phyloP scores from a whole-genome alignment of 2,888 invertebrate genomes.

The Torymus auratus region DNA sequence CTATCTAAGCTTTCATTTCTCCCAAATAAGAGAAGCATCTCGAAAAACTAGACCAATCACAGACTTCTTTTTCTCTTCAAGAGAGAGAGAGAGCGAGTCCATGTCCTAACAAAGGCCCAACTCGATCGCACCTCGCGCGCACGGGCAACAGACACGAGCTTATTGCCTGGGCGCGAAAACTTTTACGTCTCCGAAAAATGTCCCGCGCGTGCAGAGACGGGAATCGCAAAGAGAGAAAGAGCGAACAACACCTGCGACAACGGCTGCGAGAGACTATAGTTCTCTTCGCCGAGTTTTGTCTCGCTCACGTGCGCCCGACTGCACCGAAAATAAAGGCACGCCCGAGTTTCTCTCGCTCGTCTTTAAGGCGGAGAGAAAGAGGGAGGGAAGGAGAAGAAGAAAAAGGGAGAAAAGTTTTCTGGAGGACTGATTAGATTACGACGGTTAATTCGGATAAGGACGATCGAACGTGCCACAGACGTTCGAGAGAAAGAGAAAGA shows the following conservation, averaged over 20 bases:
- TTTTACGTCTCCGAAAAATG: slow-evolving; percentile 3
- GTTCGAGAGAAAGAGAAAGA: slow-evolving; percentile 12
- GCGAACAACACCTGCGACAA: slow-evolving; percentile 9
- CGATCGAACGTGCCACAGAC: slow-evolving; percentile 44
- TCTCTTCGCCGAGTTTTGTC: no score
- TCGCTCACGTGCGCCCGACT: no score
- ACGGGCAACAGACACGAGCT: not conserved
- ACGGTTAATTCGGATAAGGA: slow-evolving; percentile 63
- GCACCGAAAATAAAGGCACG: no score
- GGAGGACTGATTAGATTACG: slow-evolving; percentile 66
- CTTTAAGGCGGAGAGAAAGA: not conserved
- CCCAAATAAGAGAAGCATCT: no score
- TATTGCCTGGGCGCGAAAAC: slow-evolving; percentile 13
- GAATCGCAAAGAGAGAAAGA: not conserved
- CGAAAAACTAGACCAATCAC: no score
- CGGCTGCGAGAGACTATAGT: no score
- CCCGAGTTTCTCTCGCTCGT: not conserved
- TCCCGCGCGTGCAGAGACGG: not conserved
- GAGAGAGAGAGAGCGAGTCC: no score
- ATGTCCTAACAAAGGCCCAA: slow-evolving; percentile 55
- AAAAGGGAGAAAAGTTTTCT: slow-evolving; percentile 60
- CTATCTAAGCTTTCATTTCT: no score
- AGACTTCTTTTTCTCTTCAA: no score
- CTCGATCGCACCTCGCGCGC: slow-evolving; percentile 5
- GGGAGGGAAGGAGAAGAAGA: no score